These are phyloP conservation scores for Danio tinwini DNA, from an alignment of 2,797 vertebrate genomes.

Conservation along the genomic window DNA sequence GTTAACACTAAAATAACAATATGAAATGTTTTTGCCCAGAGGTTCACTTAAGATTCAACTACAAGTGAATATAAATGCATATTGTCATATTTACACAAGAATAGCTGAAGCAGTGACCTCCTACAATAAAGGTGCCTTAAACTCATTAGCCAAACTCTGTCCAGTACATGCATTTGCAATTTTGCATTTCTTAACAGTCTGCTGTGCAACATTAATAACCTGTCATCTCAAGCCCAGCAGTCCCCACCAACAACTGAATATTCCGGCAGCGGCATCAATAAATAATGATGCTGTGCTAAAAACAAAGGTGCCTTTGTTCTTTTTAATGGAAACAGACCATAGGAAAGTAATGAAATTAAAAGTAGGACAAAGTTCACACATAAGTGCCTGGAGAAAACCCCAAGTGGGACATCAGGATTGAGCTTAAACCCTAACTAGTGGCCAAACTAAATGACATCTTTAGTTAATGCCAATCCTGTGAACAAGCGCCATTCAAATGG, in stretches of 20 bases:
- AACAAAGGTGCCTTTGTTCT: background rate
- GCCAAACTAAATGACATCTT: conserved; percentile 48
- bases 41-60: background rate
- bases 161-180: conserved; percentile 1
- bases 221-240: background rate
- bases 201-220: conserved; percentile 16
- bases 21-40: background rate
- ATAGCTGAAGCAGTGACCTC: background rate
- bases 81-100: background rate
- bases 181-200: conserved; percentile 11
- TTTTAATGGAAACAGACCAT: background rate
- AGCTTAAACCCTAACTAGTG: conserved; percentile 50
- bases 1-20: background rate
- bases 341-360: conserved; percentile 8
- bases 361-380: conserved; percentile 42
- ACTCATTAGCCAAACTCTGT: background rate
- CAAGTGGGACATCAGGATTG: conserved; percentile 11
- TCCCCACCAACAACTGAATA: conserved; percentile 13
- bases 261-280: conserved; percentile 36
- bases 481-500: conserved; percentile 40
- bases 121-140: background rate
- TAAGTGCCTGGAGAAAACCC: conserved; percentile 33
- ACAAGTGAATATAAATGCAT: background rate
- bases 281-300: conserved; percentile 32
- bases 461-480: conserved; percentile 52